Evolutionary conservation across 2,797 vertebrate species (phyloP).

Genomic region (Myotis vivesi): DNA sequence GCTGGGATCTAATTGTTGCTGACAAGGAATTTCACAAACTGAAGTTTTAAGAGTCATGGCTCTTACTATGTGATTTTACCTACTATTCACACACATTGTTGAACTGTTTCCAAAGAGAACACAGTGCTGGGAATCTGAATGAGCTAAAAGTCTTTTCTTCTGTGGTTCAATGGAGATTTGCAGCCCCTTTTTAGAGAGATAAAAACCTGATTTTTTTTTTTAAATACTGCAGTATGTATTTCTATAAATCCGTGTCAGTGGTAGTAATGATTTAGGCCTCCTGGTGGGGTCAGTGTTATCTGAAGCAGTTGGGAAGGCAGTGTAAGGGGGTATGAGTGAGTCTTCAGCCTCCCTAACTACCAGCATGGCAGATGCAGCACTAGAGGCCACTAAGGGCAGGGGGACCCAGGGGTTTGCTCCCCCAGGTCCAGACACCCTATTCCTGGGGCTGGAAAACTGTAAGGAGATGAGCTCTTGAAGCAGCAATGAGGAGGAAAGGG

Average conservation of each 20-base stretch:
- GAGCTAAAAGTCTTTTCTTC: constrained; percentile 33
- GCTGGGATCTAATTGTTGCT: neutral
- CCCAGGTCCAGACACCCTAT: neutral
- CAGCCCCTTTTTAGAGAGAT: neutral
- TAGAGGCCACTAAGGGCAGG: neutral
- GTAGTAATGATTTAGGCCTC: neutral
- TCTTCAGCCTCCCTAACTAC: neutral
- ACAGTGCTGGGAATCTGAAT: constrained; percentile 10
- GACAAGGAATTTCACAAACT: constrained; percentile 12
- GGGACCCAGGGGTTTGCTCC: neutral
- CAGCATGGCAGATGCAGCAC: neutral
- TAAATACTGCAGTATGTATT: neutral
- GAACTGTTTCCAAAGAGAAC: constrained; percentile 39
- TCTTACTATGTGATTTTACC: constrained; percentile 34
- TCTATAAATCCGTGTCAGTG: neutral
- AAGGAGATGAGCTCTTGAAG: neutral
- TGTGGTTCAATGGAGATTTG: constrained; percentile 45
- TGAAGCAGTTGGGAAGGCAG: neutral
- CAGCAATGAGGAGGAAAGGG: neutral
- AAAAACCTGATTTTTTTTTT: neutral
- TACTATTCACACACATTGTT: neutral
- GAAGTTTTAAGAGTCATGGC: neutral
- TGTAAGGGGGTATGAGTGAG: neutral
- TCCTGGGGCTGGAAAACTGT: accelerated
- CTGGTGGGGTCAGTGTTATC: neutral